phyloP scores from a whole-genome alignment of 2,113 vertebrate genomes.

The Dasyornis broadbenti region DNA sequence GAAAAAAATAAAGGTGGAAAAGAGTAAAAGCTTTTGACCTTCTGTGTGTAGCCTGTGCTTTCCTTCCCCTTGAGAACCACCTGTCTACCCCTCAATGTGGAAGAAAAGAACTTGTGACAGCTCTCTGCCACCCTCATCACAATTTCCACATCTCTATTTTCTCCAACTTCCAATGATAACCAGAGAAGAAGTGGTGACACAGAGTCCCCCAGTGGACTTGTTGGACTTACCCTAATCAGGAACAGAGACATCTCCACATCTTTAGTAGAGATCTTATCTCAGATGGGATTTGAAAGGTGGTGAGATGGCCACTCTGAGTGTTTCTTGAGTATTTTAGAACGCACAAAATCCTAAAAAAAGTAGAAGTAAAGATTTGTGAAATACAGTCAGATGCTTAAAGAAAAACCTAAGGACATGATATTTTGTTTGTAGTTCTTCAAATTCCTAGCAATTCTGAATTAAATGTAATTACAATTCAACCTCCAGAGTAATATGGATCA shows the following conservation, averaged over 20 bases:
- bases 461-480: background rate
- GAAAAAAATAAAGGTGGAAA: background rate
- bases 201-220: background rate
- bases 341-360: background rate
- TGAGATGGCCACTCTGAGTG: background rate
- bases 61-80: background rate
- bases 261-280: background rate
- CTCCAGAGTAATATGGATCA: background rate
- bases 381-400: background rate
- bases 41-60: background rate
- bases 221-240: background rate
- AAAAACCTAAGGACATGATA: background rate
- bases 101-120: background rate
- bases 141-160: background rate
- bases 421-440: background rate
- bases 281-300: background rate
- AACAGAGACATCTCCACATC: background rate
- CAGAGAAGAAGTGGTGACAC: background rate
- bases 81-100: background rate
- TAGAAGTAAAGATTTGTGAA: background rate
- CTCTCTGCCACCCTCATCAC: background rate
- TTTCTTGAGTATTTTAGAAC: background rate
- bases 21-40: background rate
- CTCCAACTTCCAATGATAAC: fast-evolving
- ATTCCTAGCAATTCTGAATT: background rate